Evolutionary conservation across 1,140 invertebrate species (phyloP), one percentile per base, ranked within the genome.

Genomic region (Delia radicum): DNA sequence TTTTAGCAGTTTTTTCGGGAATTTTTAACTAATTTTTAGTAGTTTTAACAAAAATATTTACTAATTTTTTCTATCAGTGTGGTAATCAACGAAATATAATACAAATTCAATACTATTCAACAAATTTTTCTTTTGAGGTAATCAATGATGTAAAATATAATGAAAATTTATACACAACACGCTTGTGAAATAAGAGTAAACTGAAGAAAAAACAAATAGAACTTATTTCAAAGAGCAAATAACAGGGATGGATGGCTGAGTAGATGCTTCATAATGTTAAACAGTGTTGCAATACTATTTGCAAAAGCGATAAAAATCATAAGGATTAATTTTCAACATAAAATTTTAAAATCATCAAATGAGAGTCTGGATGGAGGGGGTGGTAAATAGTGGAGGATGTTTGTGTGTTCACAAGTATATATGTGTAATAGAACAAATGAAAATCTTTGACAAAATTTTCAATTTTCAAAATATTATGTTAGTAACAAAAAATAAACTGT

Each of bases 231-330:
- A 31, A 18, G 18, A 69, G 61, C n/a, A 8, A 33, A 33, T 26
- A 21, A 33, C 6, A 33, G 65, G 65, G 65, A 18, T 33, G 29
- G 15, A 69, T 69, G 65, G n/a, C n/a, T n/a, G n/a, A n/a, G n/a
- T n/a, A n/a, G n/a, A 2, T 69, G 29, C 21, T 2, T 18, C 65
- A 69, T 33, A 18, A 33, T 33, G 15, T 55, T 28, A 33, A 33
- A 69, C 29, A 33, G 10, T 69, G 65, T 69, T 69, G 29, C 65
- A n/a, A n/a, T n/a, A 69, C 65, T 33, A 33, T 69, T 69, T 69
- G 31, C 65, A 10, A 69, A 69, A 69, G 65, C 37, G 65, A 69
- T 69, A 69, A 69, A 69, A 29, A 69, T 69, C 65, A 33, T 21
- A 10, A 33, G 29, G 65, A 33, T 69, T 69, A 69, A 13, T 55